Evolutionary conservation across 2,113 vertebrate species (phyloP), one percentile per base, ranked within the genome.

Genomic region (Chloebia gouldiae): DNA sequence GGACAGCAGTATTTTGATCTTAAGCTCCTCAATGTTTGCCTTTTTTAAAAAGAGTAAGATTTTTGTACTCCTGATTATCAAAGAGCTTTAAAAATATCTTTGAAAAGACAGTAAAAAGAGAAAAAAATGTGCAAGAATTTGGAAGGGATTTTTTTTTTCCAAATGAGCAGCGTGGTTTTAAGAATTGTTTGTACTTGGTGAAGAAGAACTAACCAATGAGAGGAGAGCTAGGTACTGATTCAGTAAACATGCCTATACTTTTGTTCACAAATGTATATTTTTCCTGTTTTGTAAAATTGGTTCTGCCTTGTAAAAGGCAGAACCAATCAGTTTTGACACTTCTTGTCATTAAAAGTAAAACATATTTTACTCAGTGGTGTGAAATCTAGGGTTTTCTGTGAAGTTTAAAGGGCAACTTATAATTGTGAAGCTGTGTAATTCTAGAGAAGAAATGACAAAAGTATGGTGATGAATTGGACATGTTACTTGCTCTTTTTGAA

Each of bases 1-100:
- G 51, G 23, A 93, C 78, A 78, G 54, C 10, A 76, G 90, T 66
- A 61, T 97, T 97, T 95, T 90, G 77, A 65, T 95, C 93, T 91
- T 97, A 54, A 78, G n/a, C 39, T 82, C 82, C 91, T 94, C 28
- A 63, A 19, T 50, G 15, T 33, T 70, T 89, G 10, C n/a, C 49
- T 23, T 19, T 59, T 50, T 47, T 81, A 45, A 40, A 95, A 63
- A 91, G n/a, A 93, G 33, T 23, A 97, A 72, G 51, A 53, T 60
- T 92, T 64, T 78, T n/a, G 2, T 88, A 39, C 13, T 84, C 64
- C 51, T 80, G 69, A 93, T 83, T 97, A 95, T 91, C 51, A 95
- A 92, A 92, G 97, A 95, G 50, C 59, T 81, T 86, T 4, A 42
- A 78, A 72, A 10, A 24, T 1, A 4, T 18, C 5, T 35, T 44